These are phyloP conservation scores for Sebastes steindachneri DNA, from an alignment of 2,797 vertebrate species.

Conservation along the genomic window DNA sequence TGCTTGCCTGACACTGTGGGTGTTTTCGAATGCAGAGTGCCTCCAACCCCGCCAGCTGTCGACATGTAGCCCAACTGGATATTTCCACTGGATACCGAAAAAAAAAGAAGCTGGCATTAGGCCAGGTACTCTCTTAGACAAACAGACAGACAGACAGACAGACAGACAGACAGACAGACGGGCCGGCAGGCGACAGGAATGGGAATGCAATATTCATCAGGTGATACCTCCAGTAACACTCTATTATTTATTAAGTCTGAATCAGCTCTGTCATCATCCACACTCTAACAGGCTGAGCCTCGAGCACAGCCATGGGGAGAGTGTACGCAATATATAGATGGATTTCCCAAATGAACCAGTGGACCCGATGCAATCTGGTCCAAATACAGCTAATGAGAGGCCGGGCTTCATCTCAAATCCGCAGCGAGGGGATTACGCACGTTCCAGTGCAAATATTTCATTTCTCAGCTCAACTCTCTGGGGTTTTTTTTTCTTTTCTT, in stretches of 20 bases:
- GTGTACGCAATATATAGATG: conserved; percentile 55
- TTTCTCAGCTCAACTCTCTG: conserved; percentile 43
- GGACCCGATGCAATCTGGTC: conserved; percentile 61
- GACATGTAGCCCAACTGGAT: conserved; percentile 54
- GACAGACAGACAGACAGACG: conserved; percentile 20
- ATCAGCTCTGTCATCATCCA: conserved; percentile 76
- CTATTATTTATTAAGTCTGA: conserved; percentile 79
- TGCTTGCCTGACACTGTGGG: conserved; percentile 58
- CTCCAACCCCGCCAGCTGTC: conserved; percentile 63
- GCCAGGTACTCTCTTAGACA: conserved; percentile 46
- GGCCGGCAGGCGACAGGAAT: conserved; percentile 36
- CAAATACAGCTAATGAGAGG: conserved; percentile 66
- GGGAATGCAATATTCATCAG: conserved; percentile 75
- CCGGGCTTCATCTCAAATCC: conserved; percentile 48
- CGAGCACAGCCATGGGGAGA: conserved; percentile 61
- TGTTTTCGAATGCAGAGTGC: conserved; percentile 58
- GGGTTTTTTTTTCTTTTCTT: background rate
- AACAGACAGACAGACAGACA: conserved; percentile 17
- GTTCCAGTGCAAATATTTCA: conserved; percentile 57
- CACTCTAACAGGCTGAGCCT: conserved; percentile 67
- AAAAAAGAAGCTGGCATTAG: conserved; percentile 27
- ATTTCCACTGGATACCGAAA: conserved; percentile 44
- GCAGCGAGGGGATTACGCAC: conserved; percentile 50
- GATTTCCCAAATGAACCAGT: conserved; percentile 72
- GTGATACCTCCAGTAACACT: conserved; percentile 73